Percentiles rank a stretch among this genome's conserved stretches.
Conservation (phyloP, 2,888 invertebrate genomes). For the Clanis bilineata region DNA sequence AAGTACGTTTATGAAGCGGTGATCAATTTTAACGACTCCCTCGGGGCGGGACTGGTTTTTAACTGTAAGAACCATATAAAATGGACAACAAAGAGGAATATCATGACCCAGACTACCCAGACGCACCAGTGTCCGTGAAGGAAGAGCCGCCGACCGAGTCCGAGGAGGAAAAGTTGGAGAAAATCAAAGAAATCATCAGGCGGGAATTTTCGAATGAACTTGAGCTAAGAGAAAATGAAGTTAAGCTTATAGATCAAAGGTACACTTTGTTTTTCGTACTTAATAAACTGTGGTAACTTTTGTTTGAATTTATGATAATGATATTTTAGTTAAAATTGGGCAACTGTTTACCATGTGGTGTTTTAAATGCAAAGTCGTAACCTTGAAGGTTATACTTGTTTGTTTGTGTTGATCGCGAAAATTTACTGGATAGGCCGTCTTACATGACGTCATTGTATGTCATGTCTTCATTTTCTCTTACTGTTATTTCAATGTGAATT, state of each 20-base stretch:
- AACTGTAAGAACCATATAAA: conserved; percentile 40
- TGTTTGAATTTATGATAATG: not conserved
- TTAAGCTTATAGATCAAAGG: conserved; percentile 86
- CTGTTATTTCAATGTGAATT: no score
- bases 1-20: conserved; percentile 26
- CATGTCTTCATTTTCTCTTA: not conserved
- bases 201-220: conserved; percentile 89
- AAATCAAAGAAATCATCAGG: conserved; percentile 84
- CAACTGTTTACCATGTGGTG: conserved; percentile 19
- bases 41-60: conserved; percentile 56
- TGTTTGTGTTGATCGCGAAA: conserved; percentile 18
- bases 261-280: conserved; percentile 52
- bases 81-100: conserved; percentile 78
- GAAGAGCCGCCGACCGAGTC: conserved; percentile 45
- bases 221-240: conserved; percentile 85
- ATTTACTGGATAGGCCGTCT: not conserved
- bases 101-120: conserved; percentile 83
- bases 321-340: not conserved
- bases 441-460: not conserved
- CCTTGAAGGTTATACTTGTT: conserved; percentile 21
- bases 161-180: conserved; percentile 70
- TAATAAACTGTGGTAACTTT: conserved; percentile 14
- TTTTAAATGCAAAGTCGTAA: not conserved
- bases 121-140: conserved; percentile 44
- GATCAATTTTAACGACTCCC: conserved; percentile 38